Percentiles rank a stretch among this genome's conserved stretches.
phyloP scores from a whole-genome alignment of 1,140 invertebrate species.

The Sycophila sp. region DNA sequence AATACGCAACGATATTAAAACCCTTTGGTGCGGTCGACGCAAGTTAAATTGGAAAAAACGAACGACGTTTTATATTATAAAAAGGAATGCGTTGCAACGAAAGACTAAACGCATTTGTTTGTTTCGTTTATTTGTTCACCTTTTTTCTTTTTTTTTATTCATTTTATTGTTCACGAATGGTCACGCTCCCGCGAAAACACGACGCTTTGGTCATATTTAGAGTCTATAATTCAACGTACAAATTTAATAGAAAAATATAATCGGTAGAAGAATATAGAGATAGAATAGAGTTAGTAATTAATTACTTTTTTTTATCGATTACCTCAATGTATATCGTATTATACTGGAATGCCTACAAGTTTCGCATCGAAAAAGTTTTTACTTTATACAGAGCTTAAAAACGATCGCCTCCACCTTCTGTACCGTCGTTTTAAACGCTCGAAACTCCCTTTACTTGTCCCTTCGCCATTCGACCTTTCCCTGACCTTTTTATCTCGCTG shows the following conservation, averaged over 20 bases:
- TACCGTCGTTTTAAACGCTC: too few species aligned
- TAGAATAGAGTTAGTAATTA: conserved; percentile 65
- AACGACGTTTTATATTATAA: too few species aligned
- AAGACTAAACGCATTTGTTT: conserved; percentile 38
- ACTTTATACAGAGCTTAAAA: background rate
- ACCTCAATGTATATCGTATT: conserved; percentile 45
- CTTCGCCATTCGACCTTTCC: too few species aligned
- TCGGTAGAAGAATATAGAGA: conserved; percentile 67
- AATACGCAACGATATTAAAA: too few species aligned
- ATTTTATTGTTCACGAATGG: conserved; percentile 34
- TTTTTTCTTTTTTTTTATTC: too few species aligned
- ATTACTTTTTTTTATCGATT: conserved; percentile 47
- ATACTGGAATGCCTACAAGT: conserved; percentile 43
- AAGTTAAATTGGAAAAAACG: too few species aligned
- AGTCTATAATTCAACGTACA: conserved; percentile 66
- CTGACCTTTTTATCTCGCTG: too few species aligned
- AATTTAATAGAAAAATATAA: conserved; percentile 69
- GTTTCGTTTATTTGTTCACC: too few species aligned
- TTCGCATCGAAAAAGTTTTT: background rate
- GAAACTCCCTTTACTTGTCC: too few species aligned
- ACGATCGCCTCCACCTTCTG: too few species aligned
- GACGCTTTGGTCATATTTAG: conserved; percentile 59
- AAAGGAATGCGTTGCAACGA: too few species aligned
- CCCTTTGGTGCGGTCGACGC: too few species aligned
- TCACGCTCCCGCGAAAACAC: conserved; percentile 50